Percentiles rank a stretch among this genome's conserved stretches.
Conservation (phyloP, 2,797 vertebrate species). For the Acanthurus tractus region DNA sequence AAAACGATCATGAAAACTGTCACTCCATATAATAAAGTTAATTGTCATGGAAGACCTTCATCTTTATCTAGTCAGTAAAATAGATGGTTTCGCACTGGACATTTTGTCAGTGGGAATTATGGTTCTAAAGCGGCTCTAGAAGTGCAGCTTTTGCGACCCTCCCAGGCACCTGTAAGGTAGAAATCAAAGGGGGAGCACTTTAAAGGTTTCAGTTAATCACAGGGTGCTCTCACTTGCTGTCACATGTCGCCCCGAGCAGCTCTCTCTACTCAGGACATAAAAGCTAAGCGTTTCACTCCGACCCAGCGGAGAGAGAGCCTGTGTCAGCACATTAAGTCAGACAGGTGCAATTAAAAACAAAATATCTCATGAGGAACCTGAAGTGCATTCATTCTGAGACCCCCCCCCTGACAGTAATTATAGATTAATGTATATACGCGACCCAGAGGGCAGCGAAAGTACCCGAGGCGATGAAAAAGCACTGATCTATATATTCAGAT, state of each 20-base stretch:
- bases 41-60: slow-evolving; percentile 10
- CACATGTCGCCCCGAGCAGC: slow-evolving; percentile 61
- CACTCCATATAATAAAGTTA: slow-evolving; percentile 38
- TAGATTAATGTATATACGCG: slow-evolving; percentile 19
- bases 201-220: slow-evolving; percentile 75
- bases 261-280: slow-evolving; percentile 68
- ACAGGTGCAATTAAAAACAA: slow-evolving; percentile 35
- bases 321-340: slow-evolving; percentile 46
- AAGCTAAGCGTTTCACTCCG: slow-evolving; percentile 56
- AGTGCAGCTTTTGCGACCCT: slow-evolving; percentile 49
- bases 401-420: slow-evolving; percentile 15
- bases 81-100: slow-evolving; percentile 7
- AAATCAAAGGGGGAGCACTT: slow-evolving; percentile 71
- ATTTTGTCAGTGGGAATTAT: slow-evolving; percentile 18
- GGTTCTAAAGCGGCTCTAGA: slow-evolving; percentile 17
- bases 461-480: neutral
- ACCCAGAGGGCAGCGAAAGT: slow-evolving; percentile 31
- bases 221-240: slow-evolving; percentile 56
- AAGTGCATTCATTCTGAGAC: slow-evolving; percentile 27
- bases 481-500: slow-evolving; percentile 24
- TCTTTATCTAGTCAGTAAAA: slow-evolving; percentile 13
- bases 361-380: slow-evolving; percentile 32
- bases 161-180: slow-evolving; percentile 53
- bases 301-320: slow-evolving; percentile 36
- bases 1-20: slow-evolving; percentile 51